These are phyloP conservation scores for Scaptomyza caliginosa DNA, from an alignment of 2,888 invertebrate species.

Conservation along the genomic window DNA sequence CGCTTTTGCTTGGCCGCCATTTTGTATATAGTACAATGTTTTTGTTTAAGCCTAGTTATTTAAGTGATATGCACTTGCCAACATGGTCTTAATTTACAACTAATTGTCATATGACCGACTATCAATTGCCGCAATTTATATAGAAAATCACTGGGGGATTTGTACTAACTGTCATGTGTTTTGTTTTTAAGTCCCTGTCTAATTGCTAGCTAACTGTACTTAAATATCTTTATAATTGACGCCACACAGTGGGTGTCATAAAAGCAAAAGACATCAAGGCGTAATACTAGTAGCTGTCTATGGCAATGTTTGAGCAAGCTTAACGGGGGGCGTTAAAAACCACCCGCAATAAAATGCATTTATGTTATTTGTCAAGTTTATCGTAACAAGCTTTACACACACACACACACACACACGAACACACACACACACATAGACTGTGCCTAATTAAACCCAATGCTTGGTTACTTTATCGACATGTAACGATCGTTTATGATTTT, in stretches of 20 bases:
- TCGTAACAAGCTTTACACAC: slow-evolving; percentile 37
- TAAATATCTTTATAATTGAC: slow-evolving; percentile 81
- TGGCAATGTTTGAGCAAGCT: slow-evolving; percentile 54
- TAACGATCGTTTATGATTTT: slow-evolving; percentile 72
- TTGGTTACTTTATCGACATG: slow-evolving; percentile 62
- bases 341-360: slow-evolving; percentile 81
- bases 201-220: slow-evolving; percentile 80
- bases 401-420: not conserved
- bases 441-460: slow-evolving; percentile 66
- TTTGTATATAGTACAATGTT: slow-evolving; percentile 5
- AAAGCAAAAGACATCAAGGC: slow-evolving; percentile 45
- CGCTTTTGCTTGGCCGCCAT: slow-evolving; percentile 6
- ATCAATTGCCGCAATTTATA: slow-evolving; percentile 66
- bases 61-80: slow-evolving; percentile 27
- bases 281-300: slow-evolving; percentile 70
- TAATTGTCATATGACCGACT: slow-evolving; percentile 82
- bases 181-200: slow-evolving; percentile 50
- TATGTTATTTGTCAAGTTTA: slow-evolving; percentile 78
- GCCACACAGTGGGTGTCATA: slow-evolving; percentile 70
- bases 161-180: slow-evolving; percentile 22
- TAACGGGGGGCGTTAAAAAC: slow-evolving; percentile 30
- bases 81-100: slow-evolving; percentile 73
- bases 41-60: slow-evolving; percentile 12
- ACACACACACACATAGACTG: slow-evolving; percentile 13
- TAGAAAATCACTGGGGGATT: slow-evolving; percentile 54